A percentile compares a stretch with the other conserved stretches of the same genome.
phyloP scores from a whole-genome alignment of 2,113 vertebrate genomes.

The Leuciscus idus region DNA sequence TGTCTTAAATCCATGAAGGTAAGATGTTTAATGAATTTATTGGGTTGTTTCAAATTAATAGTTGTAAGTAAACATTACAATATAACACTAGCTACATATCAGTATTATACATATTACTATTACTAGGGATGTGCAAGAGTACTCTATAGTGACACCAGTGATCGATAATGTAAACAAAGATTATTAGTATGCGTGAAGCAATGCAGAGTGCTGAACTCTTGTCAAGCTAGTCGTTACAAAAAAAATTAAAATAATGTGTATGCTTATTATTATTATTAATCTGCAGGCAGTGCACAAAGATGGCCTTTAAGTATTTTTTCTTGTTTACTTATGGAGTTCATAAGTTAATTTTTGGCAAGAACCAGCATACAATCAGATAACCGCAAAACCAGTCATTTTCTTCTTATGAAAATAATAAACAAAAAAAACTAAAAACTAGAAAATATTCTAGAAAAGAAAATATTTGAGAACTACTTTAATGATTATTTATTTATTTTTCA shows the following conservation, averaged over 20 bases:
- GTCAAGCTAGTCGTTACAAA: not conserved
- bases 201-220: too few relatives aligned
- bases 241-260: not conserved
- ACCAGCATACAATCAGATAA: too few relatives aligned
- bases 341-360: not conserved
- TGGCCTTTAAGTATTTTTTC: not conserved
- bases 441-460: too few relatives aligned
- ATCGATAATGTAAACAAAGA: not conserved
- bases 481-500: too few relatives aligned
- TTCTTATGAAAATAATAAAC: too few relatives aligned
- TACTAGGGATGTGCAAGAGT: not conserved
- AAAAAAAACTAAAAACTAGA: too few relatives aligned
- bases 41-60: not conserved
- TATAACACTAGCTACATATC: not conserved
- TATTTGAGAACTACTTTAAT: too few relatives aligned
- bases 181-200: too few relatives aligned
- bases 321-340: not conserved
- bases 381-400: not conserved
- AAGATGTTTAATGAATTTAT: not conserved
- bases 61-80: not conserved
- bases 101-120: not conserved
- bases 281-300: not conserved
- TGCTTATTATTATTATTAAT: not conserved
- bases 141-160: not conserved
- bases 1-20: not conserved